Percentiles rank a stretch among this genome's conserved stretches.
Conservation (phyloP, 2,888 invertebrate genomes). For the Vannuccia rotundouncinata region DNA sequence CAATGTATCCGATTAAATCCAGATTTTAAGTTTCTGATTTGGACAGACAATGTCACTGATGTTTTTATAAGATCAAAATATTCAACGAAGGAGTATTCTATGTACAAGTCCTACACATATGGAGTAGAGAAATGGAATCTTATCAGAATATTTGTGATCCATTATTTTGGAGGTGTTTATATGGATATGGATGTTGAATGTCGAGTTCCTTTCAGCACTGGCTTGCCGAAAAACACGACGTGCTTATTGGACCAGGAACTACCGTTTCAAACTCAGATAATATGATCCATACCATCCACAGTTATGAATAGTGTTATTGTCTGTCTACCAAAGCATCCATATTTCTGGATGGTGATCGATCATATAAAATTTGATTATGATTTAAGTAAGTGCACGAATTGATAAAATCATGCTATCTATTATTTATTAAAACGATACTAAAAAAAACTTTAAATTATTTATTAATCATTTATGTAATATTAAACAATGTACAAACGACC, state of each 20-base stretch:
- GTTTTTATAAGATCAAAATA: not conserved
- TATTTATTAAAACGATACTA: too few relatives aligned
- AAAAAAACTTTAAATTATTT: too few relatives aligned
- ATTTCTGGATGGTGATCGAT: too few relatives aligned
- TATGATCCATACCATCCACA: not conserved
- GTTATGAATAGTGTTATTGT: conserved; percentile 15
- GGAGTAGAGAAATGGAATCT: not conserved
- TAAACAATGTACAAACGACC: too few relatives aligned
- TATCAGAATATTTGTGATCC: not conserved
- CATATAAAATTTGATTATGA: too few relatives aligned
- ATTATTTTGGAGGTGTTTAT: conserved; percentile 1
- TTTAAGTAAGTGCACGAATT: too few relatives aligned
- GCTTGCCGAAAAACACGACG: not conserved
- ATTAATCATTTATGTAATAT: too few relatives aligned
- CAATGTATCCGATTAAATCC: not conserved
- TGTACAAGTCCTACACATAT: not conserved
- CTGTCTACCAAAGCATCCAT: not conserved
- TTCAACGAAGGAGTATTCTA: not conserved
- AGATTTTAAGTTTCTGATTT: not conserved
- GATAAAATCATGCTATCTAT: too few relatives aligned
- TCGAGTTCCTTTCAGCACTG: not conserved
- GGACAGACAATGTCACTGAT: not conserved
- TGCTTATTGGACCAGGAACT: not conserved
- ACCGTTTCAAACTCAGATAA: not conserved
- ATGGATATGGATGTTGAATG: not conserved